These are phyloP conservation scores for Alces alces DNA, from an alignment of 2,113 vertebrate genomes.

Conservation along the genomic window DNA sequence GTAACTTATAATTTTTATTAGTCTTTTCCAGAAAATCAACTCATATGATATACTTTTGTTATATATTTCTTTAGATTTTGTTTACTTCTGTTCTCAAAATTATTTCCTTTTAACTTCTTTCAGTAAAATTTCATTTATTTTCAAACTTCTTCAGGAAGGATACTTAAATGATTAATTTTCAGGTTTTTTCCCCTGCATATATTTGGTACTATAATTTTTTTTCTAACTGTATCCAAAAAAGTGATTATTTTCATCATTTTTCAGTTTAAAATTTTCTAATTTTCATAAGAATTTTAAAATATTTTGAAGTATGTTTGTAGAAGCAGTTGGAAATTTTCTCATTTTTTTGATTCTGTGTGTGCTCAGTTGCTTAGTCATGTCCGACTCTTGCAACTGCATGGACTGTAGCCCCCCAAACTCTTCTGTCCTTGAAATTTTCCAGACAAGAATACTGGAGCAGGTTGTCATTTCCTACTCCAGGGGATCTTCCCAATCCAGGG, in stretches of 20 bases:
- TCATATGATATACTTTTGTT: background rate
- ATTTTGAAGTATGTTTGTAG: background rate
- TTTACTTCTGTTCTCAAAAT: background rate
- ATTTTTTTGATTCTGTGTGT: background rate
- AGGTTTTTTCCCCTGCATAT: background rate
- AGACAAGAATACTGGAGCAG: background rate
- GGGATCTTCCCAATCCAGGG: background rate
- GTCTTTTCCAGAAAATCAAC: background rate
- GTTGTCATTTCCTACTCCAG: background rate
- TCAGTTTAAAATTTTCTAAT: background rate
- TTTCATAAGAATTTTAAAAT: background rate
- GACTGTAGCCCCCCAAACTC: background rate
- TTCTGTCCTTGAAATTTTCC: background rate
- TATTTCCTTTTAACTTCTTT: background rate
- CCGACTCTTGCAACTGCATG: fast-evolving
- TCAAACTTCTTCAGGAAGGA: background rate
- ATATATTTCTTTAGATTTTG: background rate
- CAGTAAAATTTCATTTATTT: background rate
- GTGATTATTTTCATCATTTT: background rate
- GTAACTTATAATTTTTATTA: background rate
- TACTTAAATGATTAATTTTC: background rate
- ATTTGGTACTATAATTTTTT: background rate
- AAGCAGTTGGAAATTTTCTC: background rate
- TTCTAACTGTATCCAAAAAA: background rate
- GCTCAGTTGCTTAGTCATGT: background rate